Conservation (phyloP, 2,113 vertebrate species). For the Cyanoderma ruficeps region DNA sequence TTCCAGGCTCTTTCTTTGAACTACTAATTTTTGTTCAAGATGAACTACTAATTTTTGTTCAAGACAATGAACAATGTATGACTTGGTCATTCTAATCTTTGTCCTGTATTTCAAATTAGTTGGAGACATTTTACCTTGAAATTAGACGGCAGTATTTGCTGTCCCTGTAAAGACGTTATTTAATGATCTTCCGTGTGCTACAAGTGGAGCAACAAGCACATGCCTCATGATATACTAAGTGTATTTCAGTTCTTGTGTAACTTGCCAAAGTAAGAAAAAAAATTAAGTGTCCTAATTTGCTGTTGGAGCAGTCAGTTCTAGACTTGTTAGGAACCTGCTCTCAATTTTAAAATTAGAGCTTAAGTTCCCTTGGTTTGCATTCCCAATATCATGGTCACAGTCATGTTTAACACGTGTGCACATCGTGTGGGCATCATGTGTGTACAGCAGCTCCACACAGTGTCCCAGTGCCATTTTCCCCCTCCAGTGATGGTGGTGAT, state of each 20-base stretch:
- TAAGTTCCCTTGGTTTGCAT: background rate
- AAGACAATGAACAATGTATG: accelerated
- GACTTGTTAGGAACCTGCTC: background rate
- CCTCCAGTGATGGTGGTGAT: background rate
- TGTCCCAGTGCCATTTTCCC: background rate
- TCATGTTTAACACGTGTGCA: background rate
- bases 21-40: background rate
- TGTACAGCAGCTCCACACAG: accelerated
- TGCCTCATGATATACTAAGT: background rate
- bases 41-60: too few species aligned
- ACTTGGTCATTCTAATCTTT: background rate
- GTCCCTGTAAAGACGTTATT: background rate
- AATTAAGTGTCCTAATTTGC: background rate
- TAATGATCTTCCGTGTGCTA: background rate
- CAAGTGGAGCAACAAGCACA: background rate
- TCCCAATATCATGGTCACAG: background rate
- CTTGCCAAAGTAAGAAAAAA: background rate
- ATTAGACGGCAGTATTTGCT: background rate
- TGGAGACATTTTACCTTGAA: background rate
- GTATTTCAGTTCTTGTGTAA: background rate
- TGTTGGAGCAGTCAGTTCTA: background rate
- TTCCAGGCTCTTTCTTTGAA: background rate
- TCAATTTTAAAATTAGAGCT: background rate
- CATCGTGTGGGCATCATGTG: too few species aligned
- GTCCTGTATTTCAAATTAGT: background rate